Evolutionary conservation across 2,888 invertebrate genomes (phyloP), one percentile per base, ranked within the genome.

Genomic region (Lamellibrachia columna): DNA sequence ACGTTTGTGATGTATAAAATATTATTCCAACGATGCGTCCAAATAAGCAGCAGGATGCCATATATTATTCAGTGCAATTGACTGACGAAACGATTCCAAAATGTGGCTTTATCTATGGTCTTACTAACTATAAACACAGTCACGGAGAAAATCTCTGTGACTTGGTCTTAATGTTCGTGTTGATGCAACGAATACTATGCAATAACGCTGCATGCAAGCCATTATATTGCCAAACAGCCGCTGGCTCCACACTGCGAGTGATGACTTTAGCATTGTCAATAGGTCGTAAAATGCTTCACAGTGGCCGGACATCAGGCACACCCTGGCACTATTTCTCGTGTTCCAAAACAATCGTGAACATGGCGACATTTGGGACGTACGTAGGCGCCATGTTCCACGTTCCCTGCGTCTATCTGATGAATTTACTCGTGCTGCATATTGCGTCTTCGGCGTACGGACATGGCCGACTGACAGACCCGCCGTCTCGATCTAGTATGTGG

Each of bases 401-500:
- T 75, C 75, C 75, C 75, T 75, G 3, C 22, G 75, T n/a, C 22
- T 75, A n/a, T 40, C 40, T 40, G 40, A 40, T 40, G 75, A 53
- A 15, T 40, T 9, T 91, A 22, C 53, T 91, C 40, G 15, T 52
- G 91, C 7, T 91, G 91, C 22, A 75, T n/a, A 22, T 6, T n/a
- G 75, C 22, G n/a, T 22, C 3, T 91, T 40, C 52, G 9, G 92
- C 91, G 55, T 22, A 52, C 2, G 93, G 94, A 28, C 96, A 96
- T 97, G 99, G 99, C 4, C 97, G 98, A 90, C 97, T 99, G 93
- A 98, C 98, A 98, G 98, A 99, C 96, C 99, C 99, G 0, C 99
- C 99, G 3, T 98, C 98, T 0, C 97, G 99, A 93, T 98, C 99
- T 97, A 98, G 98, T 92, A 98, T 99, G 98, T 99, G 99, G 99